Conservation (phyloP, 1,140 invertebrate species). For the Stenopsyche tienmushanensis region DNA sequence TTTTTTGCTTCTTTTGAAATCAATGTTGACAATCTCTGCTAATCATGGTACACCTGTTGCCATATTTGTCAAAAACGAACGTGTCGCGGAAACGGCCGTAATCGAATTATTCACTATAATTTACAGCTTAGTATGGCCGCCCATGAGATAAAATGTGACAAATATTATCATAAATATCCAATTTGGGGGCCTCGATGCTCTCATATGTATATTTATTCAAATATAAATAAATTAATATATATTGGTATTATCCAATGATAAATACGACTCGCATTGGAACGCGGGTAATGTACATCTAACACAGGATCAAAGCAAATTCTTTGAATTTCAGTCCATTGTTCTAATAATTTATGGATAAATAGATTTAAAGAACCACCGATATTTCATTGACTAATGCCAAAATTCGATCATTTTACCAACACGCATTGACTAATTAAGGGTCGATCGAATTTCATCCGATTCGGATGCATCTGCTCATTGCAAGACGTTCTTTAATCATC, state of each 20-base stretch:
- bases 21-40: too few species aligned
- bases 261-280: background rate
- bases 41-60: conserved; percentile 8
- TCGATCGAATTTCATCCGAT: too few species aligned
- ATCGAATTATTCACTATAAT: conserved; percentile 4
- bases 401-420: too few species aligned
- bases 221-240: background rate
- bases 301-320: too few species aligned
- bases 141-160: conserved; percentile 9
- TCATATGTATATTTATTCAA: background rate
- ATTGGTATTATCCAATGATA: background rate
- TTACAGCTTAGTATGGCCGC: conserved; percentile 1
- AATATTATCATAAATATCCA: conserved; percentile 11
- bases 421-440: too few species aligned
- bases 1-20: too few species aligned
- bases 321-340: too few species aligned
- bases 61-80: background rate
- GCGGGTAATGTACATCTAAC: too few species aligned
- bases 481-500: background rate
- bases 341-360: too few species aligned
- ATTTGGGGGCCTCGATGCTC: background rate
- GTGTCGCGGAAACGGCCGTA: conserved; percentile 1
- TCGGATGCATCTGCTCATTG: too few species aligned
- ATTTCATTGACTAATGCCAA: too few species aligned
- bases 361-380: too few species aligned